Base-by-base conservation (phyloP, 2,113 vertebrate species). In the Heterocephalus glaber region DNA sequence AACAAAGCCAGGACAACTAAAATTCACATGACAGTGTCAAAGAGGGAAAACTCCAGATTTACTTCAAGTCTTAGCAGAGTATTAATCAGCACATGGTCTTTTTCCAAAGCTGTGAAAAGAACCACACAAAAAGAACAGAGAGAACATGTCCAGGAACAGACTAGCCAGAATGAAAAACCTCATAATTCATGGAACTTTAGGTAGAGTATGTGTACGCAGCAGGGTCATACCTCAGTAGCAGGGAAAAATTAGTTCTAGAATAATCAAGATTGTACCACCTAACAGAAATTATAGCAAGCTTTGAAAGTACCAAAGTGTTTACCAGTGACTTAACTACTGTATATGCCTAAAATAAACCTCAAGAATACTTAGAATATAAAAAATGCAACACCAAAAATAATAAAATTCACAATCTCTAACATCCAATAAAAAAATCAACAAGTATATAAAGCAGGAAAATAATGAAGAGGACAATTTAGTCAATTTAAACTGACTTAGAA, bases 341-440 rank as follows among this genome's bases (percentile, higher is more conserved):
- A 65, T 74, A 20, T 63, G n/a, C 33, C 47, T 65, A 77, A 30
- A 91, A 93, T n/a, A 96, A 85, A 91, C 41, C 44, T 92, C 47
- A 91, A 95, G 22, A 83, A 54, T 47, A 72, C 11, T 65, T 86
- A 49, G 22, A 96, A 76, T 77, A 68, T 77, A 63, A 91, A 87
- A 58, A 81, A 86, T 28, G 22, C 7, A 91, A 13, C 28, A 76
- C 17, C 33, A 5, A 58, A 88, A 63, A 92, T 74, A 44, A n/a
- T 47, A 82, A 94, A 82, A 89, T 66, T 61, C 33, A 83, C 20
- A 68, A 44, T 44, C 14, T 52, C 12, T 82, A 49, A n/a, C 24
- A 95, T 65, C 35, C 41, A 84, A 88, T 56, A 14, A 87, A 95
- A 94, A 94, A 83, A 70, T 70, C 44, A 96, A 61, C 10, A 82